phyloP scores from a whole-genome alignment of 2,797 vertebrate genomes.

The Siniperca obscura region DNA sequence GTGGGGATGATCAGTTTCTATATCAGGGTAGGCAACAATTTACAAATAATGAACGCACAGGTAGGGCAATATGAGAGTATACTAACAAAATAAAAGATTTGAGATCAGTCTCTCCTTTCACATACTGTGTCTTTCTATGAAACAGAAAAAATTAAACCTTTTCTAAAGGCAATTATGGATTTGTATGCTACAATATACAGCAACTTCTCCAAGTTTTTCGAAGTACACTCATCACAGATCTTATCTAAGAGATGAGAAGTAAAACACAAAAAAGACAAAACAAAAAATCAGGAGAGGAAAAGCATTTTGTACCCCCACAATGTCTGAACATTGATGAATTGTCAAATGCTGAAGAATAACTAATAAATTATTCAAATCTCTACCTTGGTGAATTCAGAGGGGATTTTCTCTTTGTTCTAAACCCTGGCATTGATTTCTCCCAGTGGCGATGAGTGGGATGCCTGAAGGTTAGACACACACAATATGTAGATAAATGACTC shows the following conservation, averaged over 20 bases:
- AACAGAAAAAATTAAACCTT: not conserved
- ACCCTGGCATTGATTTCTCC: conserved; percentile 76
- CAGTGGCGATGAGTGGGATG: conserved; percentile 59
- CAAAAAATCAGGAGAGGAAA: not conserved
- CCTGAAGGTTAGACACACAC: conserved; percentile 77
- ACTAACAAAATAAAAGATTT: not conserved
- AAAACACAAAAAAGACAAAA: conserved; percentile 20
- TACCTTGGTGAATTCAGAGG: conserved; percentile 56
- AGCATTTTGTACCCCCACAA: not conserved
- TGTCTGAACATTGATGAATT: conserved; percentile 49
- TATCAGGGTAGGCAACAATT: conserved; percentile 2
- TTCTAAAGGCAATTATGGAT: conserved; percentile 27
- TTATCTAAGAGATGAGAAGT: not conserved
- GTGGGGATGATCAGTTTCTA: conserved; percentile 30
- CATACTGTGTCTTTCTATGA: not conserved
- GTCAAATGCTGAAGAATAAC: conserved; percentile 53
- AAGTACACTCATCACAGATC: conserved; percentile 3
- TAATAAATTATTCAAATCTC: conserved; percentile 77
- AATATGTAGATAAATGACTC: conserved; percentile 85
- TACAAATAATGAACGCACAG: conserved; percentile 27
- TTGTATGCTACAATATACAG: conserved; percentile 7
- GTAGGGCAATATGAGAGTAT: not conserved
- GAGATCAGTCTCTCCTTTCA: not conserved
- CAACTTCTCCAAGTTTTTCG: conserved; percentile 24
- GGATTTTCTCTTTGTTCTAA: conserved; percentile 69